Conservation (phyloP, 1,140 invertebrate species). For the Atopsyche davidsoni region DNA sequence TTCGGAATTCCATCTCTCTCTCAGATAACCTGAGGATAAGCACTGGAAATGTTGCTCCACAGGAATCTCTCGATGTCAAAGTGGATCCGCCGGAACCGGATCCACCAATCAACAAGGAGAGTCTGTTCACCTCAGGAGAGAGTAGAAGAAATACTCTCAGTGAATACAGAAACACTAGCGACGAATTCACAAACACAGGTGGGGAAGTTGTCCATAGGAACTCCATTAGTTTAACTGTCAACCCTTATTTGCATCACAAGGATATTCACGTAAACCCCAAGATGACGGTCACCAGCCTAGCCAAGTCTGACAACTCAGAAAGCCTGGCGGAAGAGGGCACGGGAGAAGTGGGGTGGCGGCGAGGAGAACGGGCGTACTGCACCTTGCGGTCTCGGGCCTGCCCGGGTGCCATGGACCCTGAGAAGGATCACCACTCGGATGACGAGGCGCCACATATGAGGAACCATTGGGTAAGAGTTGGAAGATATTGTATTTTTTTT, state of each 20-base stretch:
- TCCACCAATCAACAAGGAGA: slow-evolving; percentile 28
- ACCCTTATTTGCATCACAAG: slow-evolving; percentile 35
- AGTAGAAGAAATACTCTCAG: slow-evolving; percentile 34
- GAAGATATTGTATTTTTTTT: neutral
- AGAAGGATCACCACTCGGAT: slow-evolving; percentile 27
- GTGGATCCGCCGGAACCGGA: slow-evolving; percentile 32
- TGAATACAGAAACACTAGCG: slow-evolving; percentile 39
- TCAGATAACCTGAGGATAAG: slow-evolving; percentile 36
- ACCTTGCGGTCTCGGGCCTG: slow-evolving; percentile 14
- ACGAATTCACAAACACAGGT: slow-evolving; percentile 34
- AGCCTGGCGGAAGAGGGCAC: neutral
- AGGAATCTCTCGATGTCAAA: slow-evolving; percentile 39
- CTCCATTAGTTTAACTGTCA: slow-evolving; percentile 26
- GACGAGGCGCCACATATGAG: slow-evolving; percentile 20
- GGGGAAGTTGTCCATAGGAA: slow-evolving; percentile 31
- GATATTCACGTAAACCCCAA: slow-evolving; percentile 49
- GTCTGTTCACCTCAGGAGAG: slow-evolving; percentile 28
- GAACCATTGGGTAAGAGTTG: slow-evolving; percentile 22
- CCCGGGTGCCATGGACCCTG: neutral
- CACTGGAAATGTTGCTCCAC: slow-evolving; percentile 38
- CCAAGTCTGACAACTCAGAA: slow-evolving; percentile 11
- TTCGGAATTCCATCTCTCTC: slow-evolving; percentile 31
- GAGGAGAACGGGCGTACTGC: slow-evolving; percentile 18
- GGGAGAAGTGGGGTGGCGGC: slow-evolving; percentile 12
- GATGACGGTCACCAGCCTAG: slow-evolving; percentile 36